Evolutionary conservation across 2,113 vertebrate genomes (phyloP), one percentile per base, ranked within the genome.

Genomic region (Chunga burmeisteri): DNA sequence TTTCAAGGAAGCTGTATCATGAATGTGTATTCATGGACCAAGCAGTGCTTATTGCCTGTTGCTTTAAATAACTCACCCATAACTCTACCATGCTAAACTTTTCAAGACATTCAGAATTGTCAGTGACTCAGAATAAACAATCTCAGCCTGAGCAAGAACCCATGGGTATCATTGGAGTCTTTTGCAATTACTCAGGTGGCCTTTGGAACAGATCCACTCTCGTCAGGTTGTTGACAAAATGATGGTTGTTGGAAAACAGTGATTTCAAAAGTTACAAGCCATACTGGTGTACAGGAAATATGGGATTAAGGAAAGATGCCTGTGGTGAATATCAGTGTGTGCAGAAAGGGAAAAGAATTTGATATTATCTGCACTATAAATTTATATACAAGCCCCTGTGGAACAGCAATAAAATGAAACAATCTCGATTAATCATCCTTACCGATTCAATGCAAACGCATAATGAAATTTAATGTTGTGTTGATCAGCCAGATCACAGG

Each of bases 401-500:
- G 26, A 95, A 82, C n/a, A 62, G 44, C 32, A 90, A 19, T 59
- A 75, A 81, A 92, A 82, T 47, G 10, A 72, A 81, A 84, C 4
- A 18, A 32, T 8, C 29, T 47, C 62, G 75, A 46, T 38, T 18
- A 47, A 68, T 68, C 42, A 71, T 81, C 63, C 98, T 98, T 98
- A 99, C 99, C 99, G 98, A 98, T 99, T 99, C 81, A 99, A 97
- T 4, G 99, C 99, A 97, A 99, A 99, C 58, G 99, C 99, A 36
- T 99, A 99, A 97, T 99, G 99, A 97, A 99, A 99, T 98, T 99
- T 99, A 96, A 99, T 99, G 98, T 99, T 99, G 81, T 99, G 98
- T 91, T 99, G 99, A 72, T 99, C 99, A 27, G 99, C 98, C 96
- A 99, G 97, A 93, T 99, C 99, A 96, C 99, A 99, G 1, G 99